Evolutionary conservation across 2,888 invertebrate species (phyloP).

Genomic region (Buathra laborator): DNA sequence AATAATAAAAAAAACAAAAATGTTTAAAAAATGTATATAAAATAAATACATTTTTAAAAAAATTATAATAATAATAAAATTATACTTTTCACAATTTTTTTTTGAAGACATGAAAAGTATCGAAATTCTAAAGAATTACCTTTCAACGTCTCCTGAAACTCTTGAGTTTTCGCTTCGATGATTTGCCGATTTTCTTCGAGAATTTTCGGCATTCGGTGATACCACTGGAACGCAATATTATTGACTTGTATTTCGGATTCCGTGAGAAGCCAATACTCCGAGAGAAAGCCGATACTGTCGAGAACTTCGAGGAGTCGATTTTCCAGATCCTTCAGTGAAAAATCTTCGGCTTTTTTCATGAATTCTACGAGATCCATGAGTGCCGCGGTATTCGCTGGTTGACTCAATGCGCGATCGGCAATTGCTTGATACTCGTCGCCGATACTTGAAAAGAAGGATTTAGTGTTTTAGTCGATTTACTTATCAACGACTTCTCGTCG

Average conservation of each 20-base stretch:
- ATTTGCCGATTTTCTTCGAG: slow-evolving; percentile 93
- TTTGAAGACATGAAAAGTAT: no score
- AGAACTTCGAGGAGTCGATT: slow-evolving; percentile 89
- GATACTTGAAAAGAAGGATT: slow-evolving; percentile 86
- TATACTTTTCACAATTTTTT: no score
- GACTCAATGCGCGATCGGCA: slow-evolving; percentile 91
- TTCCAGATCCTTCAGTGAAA: slow-evolving; percentile 91
- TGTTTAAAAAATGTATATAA: no score
- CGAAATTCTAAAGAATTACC: slow-evolving; percentile 76
- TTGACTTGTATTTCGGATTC: slow-evolving; percentile 95
- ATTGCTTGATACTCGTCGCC: slow-evolving; percentile 94
- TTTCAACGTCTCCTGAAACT: slow-evolving; percentile 94
- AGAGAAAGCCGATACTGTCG: slow-evolving; percentile 92
- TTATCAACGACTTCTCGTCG: background rate
- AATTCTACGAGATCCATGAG: slow-evolving; percentile 94
- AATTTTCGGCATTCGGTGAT: slow-evolving; percentile 92
- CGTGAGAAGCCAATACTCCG: slow-evolving; percentile 92
- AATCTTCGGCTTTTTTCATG: slow-evolving; percentile 91
- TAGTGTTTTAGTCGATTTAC: background rate
- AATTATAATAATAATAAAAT: no score
- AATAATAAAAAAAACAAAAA: no score
- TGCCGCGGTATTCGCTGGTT: slow-evolving; percentile 93
- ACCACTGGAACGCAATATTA: slow-evolving; percentile 94
- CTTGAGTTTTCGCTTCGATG: slow-evolving; percentile 92
- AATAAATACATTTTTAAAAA: no score